Conservation (phyloP, 2,888 invertebrate species). For the Zygaena filipendulae region DNA sequence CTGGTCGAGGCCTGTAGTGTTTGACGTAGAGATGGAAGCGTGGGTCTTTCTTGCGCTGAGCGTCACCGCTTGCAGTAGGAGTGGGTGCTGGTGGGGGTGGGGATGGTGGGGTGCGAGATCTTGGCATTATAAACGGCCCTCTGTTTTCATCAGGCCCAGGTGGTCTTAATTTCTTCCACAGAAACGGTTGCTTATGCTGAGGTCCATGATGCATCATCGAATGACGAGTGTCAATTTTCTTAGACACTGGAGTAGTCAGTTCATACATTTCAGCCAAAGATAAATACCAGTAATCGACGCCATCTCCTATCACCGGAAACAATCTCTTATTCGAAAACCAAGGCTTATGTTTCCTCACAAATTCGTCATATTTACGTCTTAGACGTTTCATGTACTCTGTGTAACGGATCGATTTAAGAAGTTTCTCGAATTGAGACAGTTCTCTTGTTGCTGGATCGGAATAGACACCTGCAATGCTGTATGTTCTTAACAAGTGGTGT, state of each 20-base stretch:
- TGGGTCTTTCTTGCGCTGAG: conserved; percentile 32
- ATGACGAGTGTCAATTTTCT: conserved; percentile 29
- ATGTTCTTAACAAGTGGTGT: conserved; percentile 51
- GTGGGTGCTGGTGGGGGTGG: conserved; percentile 31
- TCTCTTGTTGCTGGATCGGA: conserved; percentile 38
- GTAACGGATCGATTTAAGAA: conserved; percentile 51
- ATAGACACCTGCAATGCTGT: conserved; percentile 44
- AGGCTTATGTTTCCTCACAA: conserved; percentile 51
- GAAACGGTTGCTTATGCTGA: conserved; percentile 46
- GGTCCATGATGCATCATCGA: conserved; percentile 35
- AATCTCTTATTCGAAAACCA: conserved; percentile 48
- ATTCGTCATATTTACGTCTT: conserved; percentile 50
- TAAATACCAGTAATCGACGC: conserved; percentile 57
- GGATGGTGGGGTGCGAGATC: conserved; percentile 12
- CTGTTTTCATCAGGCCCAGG: conserved; percentile 24
- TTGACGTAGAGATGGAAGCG: conserved; percentile 49
- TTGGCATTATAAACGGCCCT: conserved; percentile 38
- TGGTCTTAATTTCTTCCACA: conserved; percentile 41
- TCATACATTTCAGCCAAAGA: conserved; percentile 62
- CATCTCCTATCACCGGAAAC: conserved; percentile 57
- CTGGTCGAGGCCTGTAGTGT: conserved; percentile 50
- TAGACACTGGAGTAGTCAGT: conserved; percentile 29
- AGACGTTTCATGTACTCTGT: conserved; percentile 51
- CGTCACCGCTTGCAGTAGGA: conserved; percentile 20
- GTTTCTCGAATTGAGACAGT: conserved; percentile 48